Base-by-base conservation (phyloP, 2,113 vertebrate species). In the Mus spicilegus region DNA sequence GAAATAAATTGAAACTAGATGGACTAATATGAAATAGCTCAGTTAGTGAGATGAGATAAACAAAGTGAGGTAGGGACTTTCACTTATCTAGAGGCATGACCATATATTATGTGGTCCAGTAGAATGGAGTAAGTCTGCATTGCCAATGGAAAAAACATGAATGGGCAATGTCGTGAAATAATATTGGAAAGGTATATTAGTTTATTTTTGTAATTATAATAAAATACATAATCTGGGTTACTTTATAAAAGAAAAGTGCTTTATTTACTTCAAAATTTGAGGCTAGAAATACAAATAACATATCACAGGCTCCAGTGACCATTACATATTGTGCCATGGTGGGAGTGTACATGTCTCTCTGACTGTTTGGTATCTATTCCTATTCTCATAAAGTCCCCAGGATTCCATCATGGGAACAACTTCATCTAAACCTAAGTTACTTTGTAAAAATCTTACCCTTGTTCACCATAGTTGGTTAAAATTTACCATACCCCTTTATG, bases 281-380 rank as follows among this genome's bases (percentile, higher is more conserved):
- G 16, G 19, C 2, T 73, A 58, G 67, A 84, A 61, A 56, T 61
- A 7, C 30, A n/a, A 72, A 91, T 39, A 63, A 16, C 1, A 84
- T 28, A 36, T 33, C 3, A 5, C 0, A 39, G 51, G 7, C n/a
- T 58, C 17, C 0, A n/a, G 67, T 30, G 46, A 61, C 13, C 2
- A 56, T 75, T n/a, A n/a, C 39, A 56, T 61, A 58, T 26, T 80
- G 39, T 14, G 42, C 33, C 28, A 4, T 49, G 14, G 20, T 10
- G 20, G 7, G 80, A n/a, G 30, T n/a, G 14, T 13, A 36, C 1
- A 19, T 46, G 33, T 46, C 28, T 72, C n/a, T 82, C 26, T 91
- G 19, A 13, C 26, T 10, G 3, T 11, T 49, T 73, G 19, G 28
- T 63, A 14, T 72, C 78, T 85, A 16, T 61, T 8, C 17, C 7